Evolutionary conservation across 2,888 invertebrate genomes (phyloP).

Genomic region (Chymomyza amoena): DNA sequence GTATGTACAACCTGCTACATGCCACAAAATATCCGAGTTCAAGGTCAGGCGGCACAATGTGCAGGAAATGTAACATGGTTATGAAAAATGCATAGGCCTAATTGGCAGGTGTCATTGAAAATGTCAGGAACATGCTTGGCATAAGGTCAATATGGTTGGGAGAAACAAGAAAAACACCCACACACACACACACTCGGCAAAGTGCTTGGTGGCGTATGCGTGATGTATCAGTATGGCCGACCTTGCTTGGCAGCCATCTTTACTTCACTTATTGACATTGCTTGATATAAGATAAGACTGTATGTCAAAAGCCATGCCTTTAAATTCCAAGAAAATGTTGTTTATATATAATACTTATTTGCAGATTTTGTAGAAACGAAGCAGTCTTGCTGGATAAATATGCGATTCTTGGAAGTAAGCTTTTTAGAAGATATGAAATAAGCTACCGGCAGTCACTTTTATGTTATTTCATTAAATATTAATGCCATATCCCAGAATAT

Average conservation of each 20-base stretch:
- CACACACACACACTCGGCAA: not conserved
- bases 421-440: too few species aligned
- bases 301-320: not conserved
- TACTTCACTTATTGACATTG: not conserved
- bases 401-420: too few species aligned
- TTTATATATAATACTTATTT: too few species aligned
- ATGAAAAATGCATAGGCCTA: conserved; percentile 49
- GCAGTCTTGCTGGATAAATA: too few species aligned
- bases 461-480: too few species aligned
- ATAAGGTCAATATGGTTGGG: not conserved
- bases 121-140: not conserved
- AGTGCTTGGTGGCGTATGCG: not conserved
- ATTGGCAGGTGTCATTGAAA: conserved; percentile 42
- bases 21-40: not conserved
- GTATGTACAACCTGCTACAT: too few species aligned
- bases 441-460: too few species aligned
- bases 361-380: too few species aligned
- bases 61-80: conserved; percentile 27
- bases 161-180: too few species aligned
- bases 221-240: not conserved
- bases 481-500: too few species aligned
- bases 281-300: not conserved
- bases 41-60: not conserved
- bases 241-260: not conserved
- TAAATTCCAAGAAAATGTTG: not conserved